Base-by-base conservation (phyloP, 2,888 invertebrate genomes). In the Acheta domesticus region DNA sequence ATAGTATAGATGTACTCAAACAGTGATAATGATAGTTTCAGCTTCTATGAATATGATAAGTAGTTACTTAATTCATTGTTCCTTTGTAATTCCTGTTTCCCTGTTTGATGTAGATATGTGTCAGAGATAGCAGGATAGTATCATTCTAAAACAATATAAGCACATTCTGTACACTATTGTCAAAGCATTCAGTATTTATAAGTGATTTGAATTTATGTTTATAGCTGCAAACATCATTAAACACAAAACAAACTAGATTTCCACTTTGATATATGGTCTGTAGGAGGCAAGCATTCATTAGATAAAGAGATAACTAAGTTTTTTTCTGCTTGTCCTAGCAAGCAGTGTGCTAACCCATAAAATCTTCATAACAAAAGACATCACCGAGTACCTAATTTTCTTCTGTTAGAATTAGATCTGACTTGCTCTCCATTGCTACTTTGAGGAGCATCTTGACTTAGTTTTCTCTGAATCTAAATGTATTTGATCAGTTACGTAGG, bases 41-140 rank as follows among this genome's bases (percentile, higher is more conserved):
- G 62, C 62, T 19, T 62, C 62, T 62, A 62, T 36, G 36, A 36
- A 36, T 36, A 36, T 36, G 36, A 36, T 36, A 36, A 36, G 16
- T 62, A 62, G 62, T 19, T 62, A 62, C 62, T 62, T 62, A 62
- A 62, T 62, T 62, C 62, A 62, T 62, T 62, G 62, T 62, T 62
- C 36, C 36, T 36, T 62, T 62, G 62, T 62, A 62, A 62, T 62
- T 19, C n/a, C 16, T 62, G n/a, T 62, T 62, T 62, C 62, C 62
- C 62, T 62, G 62, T n/a, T 62, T 62, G 62, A 62, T 62, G 62
- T 62, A 62, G 62, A n/a, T 62, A 62, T 62, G 62, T 62, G 62
- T 62, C 16, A 62, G n/a, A 62, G 62, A 14, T 62, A 62, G 62
- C 62, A 62, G 62, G n/a, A 62, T 62, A 36, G 36, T 36, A n/a